phyloP scores from a whole-genome alignment of 2,797 vertebrate genomes.

The Glossophaga mutica region DNA sequence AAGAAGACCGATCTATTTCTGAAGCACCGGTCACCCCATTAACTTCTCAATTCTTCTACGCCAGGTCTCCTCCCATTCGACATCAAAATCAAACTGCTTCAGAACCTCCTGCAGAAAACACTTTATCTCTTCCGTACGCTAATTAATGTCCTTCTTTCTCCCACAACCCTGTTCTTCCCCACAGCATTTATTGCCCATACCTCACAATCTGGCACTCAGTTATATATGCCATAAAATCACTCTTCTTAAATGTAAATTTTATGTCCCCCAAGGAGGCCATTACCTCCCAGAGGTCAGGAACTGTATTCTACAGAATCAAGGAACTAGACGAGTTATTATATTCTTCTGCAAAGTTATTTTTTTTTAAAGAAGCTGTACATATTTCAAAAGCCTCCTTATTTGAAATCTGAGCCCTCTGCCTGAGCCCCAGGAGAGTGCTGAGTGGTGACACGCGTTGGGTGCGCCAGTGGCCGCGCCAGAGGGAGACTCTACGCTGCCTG shows the following conservation, averaged over 20 bases:
- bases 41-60: neutral
- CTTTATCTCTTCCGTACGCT: neutral
- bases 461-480: neutral
- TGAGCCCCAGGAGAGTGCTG: neutral
- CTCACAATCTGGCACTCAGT: constrained; percentile 13
- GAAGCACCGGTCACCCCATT: neutral
- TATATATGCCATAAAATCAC: constrained; percentile 43
- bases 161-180: neutral
- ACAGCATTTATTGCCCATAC: neutral
- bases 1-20: neutral
- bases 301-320: constrained; percentile 41
- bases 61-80: neutral
- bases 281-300: constrained; percentile 45
- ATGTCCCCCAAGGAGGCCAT: constrained; percentile 50
- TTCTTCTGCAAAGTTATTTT: constrained; percentile 27
- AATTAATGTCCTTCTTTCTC: neutral
- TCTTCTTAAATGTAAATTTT: constrained; percentile 66
- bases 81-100: neutral
- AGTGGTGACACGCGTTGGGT: neutral
- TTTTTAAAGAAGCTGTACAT: neutral
- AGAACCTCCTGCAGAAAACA: neutral
- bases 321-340: constrained; percentile 44
- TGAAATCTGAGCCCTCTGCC: neutral
- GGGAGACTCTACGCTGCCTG: neutral
- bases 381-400: neutral